Evolutionary conservation across 2,113 vertebrate species (phyloP).

Genomic region (Pterocles gutturalis): DNA sequence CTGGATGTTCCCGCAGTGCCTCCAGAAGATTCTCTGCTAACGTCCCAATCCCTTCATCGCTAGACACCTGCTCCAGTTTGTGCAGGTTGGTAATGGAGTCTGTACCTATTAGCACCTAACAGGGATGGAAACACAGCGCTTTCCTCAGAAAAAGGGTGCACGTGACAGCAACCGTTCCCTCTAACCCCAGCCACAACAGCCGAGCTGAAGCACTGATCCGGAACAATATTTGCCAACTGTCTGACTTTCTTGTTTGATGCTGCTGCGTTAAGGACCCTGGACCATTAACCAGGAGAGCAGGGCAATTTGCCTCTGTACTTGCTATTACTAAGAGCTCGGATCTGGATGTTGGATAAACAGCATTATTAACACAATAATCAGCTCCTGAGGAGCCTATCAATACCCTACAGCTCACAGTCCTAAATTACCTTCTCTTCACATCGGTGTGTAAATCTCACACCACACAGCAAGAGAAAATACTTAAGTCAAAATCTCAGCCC

Average conservation of each 20-base stretch:
- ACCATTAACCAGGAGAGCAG: neutral
- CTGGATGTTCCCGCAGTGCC: slow-evolving; percentile 90
- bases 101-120: slow-evolving; percentile 91
- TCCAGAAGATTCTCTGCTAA: slow-evolving; percentile 97
- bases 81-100: slow-evolving; percentile 97
- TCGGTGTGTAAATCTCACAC: neutral
- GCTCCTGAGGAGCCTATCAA: neutral
- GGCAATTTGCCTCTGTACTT: neutral
- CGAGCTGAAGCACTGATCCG: neutral
- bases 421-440: neutral
- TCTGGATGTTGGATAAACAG: neutral
- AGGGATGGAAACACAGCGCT: neutral
- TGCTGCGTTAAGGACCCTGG: neutral
- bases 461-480: neutral
- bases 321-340: neutral
- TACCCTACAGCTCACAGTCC: neutral
- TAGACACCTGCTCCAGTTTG: slow-evolving; percentile 98
- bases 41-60: slow-evolving; percentile 96
- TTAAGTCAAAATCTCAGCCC: neutral
- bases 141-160: neutral
- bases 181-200: neutral
- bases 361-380: neutral
- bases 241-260: neutral
- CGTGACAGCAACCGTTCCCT: rapidly evolving
- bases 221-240: neutral